Evolutionary conservation across 1,140 invertebrate genomes (phyloP).

Genomic region (Aradophagus sp.): DNA sequence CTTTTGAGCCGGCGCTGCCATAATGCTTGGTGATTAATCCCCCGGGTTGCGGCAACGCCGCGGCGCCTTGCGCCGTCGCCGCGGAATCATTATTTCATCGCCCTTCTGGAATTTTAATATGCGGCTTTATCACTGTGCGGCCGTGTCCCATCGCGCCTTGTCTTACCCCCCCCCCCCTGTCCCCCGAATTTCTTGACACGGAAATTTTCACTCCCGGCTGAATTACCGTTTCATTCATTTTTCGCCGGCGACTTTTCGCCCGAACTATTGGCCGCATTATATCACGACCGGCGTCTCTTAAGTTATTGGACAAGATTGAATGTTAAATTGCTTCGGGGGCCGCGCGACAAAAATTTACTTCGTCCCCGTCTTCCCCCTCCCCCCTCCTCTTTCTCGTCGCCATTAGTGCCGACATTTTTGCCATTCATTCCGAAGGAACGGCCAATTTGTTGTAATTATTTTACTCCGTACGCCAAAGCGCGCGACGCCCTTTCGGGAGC

Average conservation of each 20-base stretch:
- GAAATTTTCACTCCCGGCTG: slow-evolving; percentile 32
- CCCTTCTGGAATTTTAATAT: slow-evolving; percentile 68
- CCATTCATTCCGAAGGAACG: too few relatives aligned
- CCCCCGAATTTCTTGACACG: slow-evolving; percentile 41
- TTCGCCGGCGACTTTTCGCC: slow-evolving; percentile 16
- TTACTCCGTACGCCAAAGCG: too few relatives aligned
- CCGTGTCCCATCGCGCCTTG: slow-evolving; percentile 42
- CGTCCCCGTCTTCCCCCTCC: too few relatives aligned
- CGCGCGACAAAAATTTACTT: too few relatives aligned
- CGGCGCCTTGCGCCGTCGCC: slow-evolving; percentile 45
- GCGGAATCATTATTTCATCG: slow-evolving; percentile 63
- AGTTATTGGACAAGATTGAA: too few relatives aligned
- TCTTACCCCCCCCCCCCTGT: slow-evolving; percentile 7
- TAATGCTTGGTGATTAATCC: slow-evolving; percentile 72
- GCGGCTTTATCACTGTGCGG: slow-evolving; percentile 44
- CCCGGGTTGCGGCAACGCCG: slow-evolving; percentile 59
- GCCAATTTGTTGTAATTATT: too few relatives aligned
- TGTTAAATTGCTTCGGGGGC: too few relatives aligned
- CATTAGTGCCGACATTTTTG: too few relatives aligned
- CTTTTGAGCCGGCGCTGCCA: slow-evolving; percentile 65
- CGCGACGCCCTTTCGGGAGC: too few relatives aligned
- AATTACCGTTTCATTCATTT: slow-evolving; percentile 47
- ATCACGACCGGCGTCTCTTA: neutral
- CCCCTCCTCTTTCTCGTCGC: too few relatives aligned
- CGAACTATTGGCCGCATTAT: neutral